phyloP scores from a whole-genome alignment of 2,113 vertebrate species.

The Melanocharis versteri region DNA sequence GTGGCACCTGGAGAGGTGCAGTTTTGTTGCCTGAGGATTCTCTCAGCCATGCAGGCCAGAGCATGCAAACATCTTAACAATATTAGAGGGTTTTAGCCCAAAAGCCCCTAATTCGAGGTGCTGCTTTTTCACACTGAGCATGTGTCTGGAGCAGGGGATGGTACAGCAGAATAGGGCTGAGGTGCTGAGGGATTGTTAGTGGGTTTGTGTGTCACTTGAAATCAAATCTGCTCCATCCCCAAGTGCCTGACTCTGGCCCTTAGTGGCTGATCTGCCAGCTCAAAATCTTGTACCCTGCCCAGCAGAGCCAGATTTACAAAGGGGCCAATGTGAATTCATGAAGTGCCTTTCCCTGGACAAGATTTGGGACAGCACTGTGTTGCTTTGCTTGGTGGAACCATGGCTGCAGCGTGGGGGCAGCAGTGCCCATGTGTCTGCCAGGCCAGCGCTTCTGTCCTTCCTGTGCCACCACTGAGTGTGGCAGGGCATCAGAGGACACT shows the following conservation, averaged over 20 bases:
- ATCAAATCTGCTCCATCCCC: neutral
- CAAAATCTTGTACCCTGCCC: neutral
- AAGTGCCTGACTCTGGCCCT: neutral
- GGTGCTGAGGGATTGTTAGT: neutral
- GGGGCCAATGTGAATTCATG: neutral
- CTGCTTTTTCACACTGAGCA: neutral
- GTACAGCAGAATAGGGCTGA: neutral
- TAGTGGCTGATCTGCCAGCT: neutral
- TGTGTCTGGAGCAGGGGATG: neutral
- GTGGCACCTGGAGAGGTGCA: neutral
- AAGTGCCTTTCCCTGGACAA: slow-evolving; percentile 36
- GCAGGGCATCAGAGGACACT: neutral
- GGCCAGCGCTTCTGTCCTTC: neutral
- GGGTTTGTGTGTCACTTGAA: neutral
- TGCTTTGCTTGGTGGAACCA: neutral
- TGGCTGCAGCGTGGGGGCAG: neutral
- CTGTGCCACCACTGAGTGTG: neutral
- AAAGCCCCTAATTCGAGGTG: slow-evolving; percentile 16
- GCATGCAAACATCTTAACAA: neutral
- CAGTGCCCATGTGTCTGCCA: neutral
- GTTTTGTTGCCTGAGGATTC: neutral
- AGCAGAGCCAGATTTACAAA: neutral
- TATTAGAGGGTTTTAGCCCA: neutral
- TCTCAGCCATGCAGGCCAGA: neutral
- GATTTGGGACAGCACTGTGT: neutral